Base-by-base conservation (phyloP, 2,113 vertebrate species). In the Melanostigma gelatinosum region DNA sequence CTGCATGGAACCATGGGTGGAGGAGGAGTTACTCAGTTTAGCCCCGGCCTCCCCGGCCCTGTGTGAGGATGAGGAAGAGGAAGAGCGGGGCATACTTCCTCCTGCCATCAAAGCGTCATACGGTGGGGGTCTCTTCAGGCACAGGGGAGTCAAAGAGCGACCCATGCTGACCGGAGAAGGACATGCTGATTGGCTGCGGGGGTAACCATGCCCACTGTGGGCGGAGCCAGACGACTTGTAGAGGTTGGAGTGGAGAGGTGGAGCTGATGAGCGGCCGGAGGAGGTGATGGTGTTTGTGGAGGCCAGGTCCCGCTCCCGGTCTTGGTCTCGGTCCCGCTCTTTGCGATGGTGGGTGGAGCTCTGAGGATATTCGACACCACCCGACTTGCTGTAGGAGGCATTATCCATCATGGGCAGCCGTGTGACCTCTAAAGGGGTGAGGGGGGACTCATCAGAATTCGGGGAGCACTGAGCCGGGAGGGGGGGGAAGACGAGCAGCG, bases 161-260 rank as follows among this genome's bases (percentile, higher is more conserved):
- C 96, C 97, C 96, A 97, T 96, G 94, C 96, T 97, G 29, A 99
- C 97, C 0, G 98, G 98, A 34, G 97, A 99, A 0, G 98, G 97
- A 65, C 97, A 98, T 42, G 97, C 95, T 18, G 98, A 99, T 80
- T 97, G 97, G 89, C 96, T 97, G 80, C 97, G 97, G 6, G 97
- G 97, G 81, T 97, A 97, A 77, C 96, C 97, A 0, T 97, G 97
- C 4, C 96, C 97, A 60, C 97, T 92, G 0, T 97, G 97, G 24
- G 96, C 91, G 6, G 96, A 96, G 46, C 92, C 80, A 34, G 96
- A 95, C 0, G 97, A 96, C 92, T 97, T 96, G 91, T 98, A 98
- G 32, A 95, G 87, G 4, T 95, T 95, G 85, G 97, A 97, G 22
- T 96, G 94, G 34, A 97, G 95, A 6, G 97, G 97, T 1, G 98